A percentile compares a stretch with the other conserved stretches of the same genome.
Evolutionary conservation across 2,113 vertebrate genomes (phyloP).

Genomic region (Cairina moschata): DNA sequence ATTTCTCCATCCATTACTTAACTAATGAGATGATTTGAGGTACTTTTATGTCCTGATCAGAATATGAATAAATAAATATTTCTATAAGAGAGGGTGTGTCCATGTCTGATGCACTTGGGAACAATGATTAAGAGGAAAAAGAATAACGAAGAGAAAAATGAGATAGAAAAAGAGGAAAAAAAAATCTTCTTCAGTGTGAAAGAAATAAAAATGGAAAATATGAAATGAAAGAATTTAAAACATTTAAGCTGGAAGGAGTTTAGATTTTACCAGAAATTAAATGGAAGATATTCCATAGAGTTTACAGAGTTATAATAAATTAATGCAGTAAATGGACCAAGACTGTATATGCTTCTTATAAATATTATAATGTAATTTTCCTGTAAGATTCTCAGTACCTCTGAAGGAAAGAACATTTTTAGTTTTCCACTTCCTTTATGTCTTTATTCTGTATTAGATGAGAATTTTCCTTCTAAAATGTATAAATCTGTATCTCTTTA

Average conservation of each 20-base stretch:
- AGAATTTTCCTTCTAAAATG: background rate
- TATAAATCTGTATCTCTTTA: background rate
- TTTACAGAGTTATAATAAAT: background rate
- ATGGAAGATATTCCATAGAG: background rate
- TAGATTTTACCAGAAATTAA: background rate
- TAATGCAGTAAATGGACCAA: background rate
- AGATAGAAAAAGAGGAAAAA: background rate
- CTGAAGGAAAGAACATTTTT: background rate
- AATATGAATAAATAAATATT: background rate
- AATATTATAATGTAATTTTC: background rate
- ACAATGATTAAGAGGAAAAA: background rate
- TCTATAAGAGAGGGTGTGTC: background rate
- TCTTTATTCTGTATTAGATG: background rate
- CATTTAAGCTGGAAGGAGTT: background rate
- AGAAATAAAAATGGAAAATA: background rate
- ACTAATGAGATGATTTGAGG: background rate
- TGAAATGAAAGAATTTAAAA: background rate
- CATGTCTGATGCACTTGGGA: background rate
- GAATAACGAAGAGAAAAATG: background rate
- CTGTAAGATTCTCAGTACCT: background rate
- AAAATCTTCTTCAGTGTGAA: background rate
- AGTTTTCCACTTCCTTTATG: background rate
- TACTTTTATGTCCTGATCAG: background rate
- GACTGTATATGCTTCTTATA: background rate
- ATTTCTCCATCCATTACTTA: background rate